Evolutionary conservation across 2,888 invertebrate genomes (phyloP).

Genomic region (Poecilobothrus nobilitatus): DNA sequence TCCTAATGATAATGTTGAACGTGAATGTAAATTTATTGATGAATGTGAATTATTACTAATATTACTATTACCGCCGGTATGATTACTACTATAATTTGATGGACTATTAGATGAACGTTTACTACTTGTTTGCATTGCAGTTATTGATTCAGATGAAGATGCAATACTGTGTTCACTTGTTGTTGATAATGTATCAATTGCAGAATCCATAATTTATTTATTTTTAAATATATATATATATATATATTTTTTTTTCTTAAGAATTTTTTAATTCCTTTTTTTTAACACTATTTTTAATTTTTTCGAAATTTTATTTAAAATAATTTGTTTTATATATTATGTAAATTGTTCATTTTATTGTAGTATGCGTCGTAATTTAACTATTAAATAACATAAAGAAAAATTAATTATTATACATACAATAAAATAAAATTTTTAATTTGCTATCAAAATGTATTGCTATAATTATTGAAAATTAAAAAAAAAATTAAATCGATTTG

Average conservation of each 20-base stretch:
- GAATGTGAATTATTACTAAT: slow-evolving; percentile 25
- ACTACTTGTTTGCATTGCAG: slow-evolving; percentile 23
- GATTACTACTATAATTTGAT: slow-evolving; percentile 39
- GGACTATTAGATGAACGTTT: slow-evolving; percentile 31
- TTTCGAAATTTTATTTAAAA: no score
- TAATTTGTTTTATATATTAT: no score
- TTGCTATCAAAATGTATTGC: no score
- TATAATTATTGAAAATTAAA: no score
- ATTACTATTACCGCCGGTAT: slow-evolving; percentile 26
- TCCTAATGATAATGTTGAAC: slow-evolving; percentile 27
- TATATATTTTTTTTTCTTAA: slow-evolving; percentile 2
- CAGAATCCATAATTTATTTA: slow-evolving; percentile 46
- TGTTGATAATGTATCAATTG: slow-evolving; percentile 48
- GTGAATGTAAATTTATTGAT: slow-evolving; percentile 34
- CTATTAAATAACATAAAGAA: no score
- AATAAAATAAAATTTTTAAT: no score
- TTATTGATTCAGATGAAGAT: slow-evolving; percentile 40
- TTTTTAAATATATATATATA: background rate
- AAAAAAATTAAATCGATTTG: no score
- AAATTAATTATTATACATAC: no score
- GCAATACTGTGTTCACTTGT: slow-evolving; percentile 51
- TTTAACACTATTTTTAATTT: no score
- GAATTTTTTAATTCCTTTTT: background rate
- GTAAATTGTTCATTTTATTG: no score
- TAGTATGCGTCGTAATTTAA: no score